Evolutionary conservation across 2,888 invertebrate genomes (phyloP), one percentile per base, ranked within the genome.

Genomic region (Pseudanteris insignis): DNA sequence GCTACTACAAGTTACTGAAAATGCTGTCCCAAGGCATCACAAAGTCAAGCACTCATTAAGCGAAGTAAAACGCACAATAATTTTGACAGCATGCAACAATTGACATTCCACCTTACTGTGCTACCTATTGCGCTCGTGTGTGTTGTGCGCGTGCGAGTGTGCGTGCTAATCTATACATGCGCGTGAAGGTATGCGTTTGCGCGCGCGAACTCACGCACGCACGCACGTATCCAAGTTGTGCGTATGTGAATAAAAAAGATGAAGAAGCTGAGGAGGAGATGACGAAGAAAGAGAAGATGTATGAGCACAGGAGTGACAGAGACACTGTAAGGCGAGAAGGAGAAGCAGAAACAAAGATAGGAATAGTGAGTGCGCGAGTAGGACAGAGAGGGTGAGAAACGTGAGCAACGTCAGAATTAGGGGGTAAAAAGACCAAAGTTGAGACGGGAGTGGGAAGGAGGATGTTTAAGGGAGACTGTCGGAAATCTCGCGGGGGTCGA

Each of bases 41-140:
- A 28, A n/a, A 12, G 12, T 29, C 4, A n/a, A 44, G 8, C 30
- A 24, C 15, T 25, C 9, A 11, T 34, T 43, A 32, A 32, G 25
- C 25, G 21, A 34, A 15, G 12, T 28, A 12, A 21, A 47, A 28
- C 11, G 29, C 15, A 24, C 14, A 43, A 43, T 30, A 37, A 36
- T 38, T 54, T 44, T 54, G 54, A 54, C 54, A 54, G 53, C 24
- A 12, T 30, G 36, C 43, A 36, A n/a, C n/a, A n/a, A n/a, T n/a
- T n/a, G n/a, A n/a, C n/a, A n/a, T n/a, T n/a, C n/a, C n/a, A n/a
- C n/a, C 36, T 58, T 37, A 14, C 30, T 33, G 14, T 13, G 14
- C 25, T 36, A 30, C 38, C 36, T 36, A 18, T 46, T 36, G 28
- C 10, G 9, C 12, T 10, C 12, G 33, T 30, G 9, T 25, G 46